Percentiles rank a stretch among this genome's conserved stretches.
Evolutionary conservation across 2,113 vertebrate genomes (phyloP).

Genomic region (Zeus faber): DNA sequence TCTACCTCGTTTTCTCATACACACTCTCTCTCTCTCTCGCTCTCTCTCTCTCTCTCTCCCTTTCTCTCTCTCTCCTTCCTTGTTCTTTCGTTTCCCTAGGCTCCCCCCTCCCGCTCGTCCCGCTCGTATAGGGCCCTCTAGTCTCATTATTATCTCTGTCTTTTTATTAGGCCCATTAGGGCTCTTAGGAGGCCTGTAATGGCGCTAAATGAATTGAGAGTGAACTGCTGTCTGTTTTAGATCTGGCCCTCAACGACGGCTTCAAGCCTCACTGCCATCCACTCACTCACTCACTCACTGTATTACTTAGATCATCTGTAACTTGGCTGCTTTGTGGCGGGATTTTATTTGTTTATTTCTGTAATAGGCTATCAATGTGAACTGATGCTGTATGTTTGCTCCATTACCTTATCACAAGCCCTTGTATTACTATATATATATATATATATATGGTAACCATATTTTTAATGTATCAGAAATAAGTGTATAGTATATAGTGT

Average conservation of each 20-base stretch:
- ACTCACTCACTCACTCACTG: constrained; percentile 52
- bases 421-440: background rate
- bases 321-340: constrained; percentile 44
- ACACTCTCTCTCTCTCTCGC: background rate
- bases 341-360: constrained; percentile 1
- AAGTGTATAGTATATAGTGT: background rate
- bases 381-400: too few species aligned
- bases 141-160: constrained; percentile 92
- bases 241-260: constrained; percentile 72
- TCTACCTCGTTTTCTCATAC: constrained; percentile 27
- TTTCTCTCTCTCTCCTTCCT: constrained; percentile 27
- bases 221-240: constrained; percentile 89
- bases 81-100: constrained; percentile 39
- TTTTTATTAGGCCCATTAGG: constrained; percentile 94
- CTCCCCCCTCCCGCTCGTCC: constrained; percentile 41
- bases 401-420: too few species aligned
- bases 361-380: background rate
- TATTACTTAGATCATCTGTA: constrained; percentile 29
- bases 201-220: constrained; percentile 94
- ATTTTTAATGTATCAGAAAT: background rate
- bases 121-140: constrained; percentile 74
- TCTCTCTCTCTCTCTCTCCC: constrained; percentile 17
- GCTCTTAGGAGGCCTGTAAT: constrained; percentile 90
- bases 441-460: background rate
- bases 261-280: constrained; percentile 62